These are phyloP conservation scores for Gortyna flavago DNA, from an alignment of 2,888 invertebrate genomes.

Conservation along the genomic window DNA sequence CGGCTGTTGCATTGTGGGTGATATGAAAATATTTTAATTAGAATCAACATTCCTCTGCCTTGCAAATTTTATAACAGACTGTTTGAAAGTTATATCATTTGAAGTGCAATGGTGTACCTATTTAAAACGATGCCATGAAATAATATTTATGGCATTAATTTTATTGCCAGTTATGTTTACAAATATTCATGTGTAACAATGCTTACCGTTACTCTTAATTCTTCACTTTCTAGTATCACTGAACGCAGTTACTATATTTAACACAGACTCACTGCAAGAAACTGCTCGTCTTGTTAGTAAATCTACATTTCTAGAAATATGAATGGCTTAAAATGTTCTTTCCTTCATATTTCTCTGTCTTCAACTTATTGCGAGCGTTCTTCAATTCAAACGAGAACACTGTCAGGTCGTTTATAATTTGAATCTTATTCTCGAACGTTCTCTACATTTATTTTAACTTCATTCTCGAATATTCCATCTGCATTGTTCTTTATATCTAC, in stretches of 20 bases:
- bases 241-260: neutral
- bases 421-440: constrained; percentile 23
- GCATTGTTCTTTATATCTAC: constrained; percentile 13
- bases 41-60: neutral
- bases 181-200: neutral
- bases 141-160: neutral
- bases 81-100: neutral
- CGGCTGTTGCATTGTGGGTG: neutral
- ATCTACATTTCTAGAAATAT: neutral
- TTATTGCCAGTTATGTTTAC: too few relatives aligned
- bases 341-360: constrained; percentile 7
- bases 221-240: neutral
- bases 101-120: neutral
- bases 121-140: neutral
- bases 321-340: constrained; percentile 3
- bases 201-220: neutral
- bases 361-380: constrained; percentile 22
- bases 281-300: neutral
- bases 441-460: constrained; percentile 23
- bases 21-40: constrained; percentile 4
- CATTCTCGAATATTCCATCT: constrained; percentile 29
- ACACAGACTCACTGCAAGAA: neutral
- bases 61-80: neutral
- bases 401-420: constrained; percentile 31
- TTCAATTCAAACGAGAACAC: constrained; percentile 30